phyloP scores from a whole-genome alignment of 2,113 vertebrate genomes.

The Rhegmatorhina hoffmannsi region DNA sequence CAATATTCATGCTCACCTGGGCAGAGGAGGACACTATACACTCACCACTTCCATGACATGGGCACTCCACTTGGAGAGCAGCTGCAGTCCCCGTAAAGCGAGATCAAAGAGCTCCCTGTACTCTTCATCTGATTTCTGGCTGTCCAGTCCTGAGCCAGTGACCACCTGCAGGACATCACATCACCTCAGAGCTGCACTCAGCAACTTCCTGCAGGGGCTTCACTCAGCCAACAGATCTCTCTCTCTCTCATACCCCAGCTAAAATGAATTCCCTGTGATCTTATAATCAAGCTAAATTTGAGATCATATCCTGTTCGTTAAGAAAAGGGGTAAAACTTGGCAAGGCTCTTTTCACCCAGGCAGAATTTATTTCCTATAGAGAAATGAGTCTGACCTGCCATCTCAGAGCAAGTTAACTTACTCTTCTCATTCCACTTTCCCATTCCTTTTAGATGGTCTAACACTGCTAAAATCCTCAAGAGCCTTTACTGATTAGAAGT shows the following conservation, averaged over 20 bases:
- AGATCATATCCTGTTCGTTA: neutral
- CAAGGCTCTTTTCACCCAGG: neutral
- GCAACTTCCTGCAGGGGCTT: neutral
- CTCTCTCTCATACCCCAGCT: neutral
- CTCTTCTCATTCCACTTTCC: neutral
- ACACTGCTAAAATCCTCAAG: neutral
- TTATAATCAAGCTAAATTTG: neutral
- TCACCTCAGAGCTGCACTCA: neutral
- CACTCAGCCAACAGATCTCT: neutral
- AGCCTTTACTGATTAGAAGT: neutral
- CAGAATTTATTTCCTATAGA: neutral
- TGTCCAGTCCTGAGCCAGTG: slow-evolving; percentile 96
- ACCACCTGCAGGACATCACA: slow-evolving; percentile 81
- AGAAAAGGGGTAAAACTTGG: neutral
- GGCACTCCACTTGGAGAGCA: slow-evolving; percentile 98
- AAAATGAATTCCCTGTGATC: neutral
- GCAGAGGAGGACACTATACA: neutral
- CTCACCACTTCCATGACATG: slow-evolving; percentile 97
- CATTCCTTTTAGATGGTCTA: neutral
- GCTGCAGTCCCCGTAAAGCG: slow-evolving; percentile 91
- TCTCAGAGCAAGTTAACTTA: neutral
- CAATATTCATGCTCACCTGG: neutral
- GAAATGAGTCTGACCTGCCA: neutral
- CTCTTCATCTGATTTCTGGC: slow-evolving; percentile 98
- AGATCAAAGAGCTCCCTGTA: slow-evolving; percentile 97